Evolutionary conservation across 2,888 invertebrate species (phyloP).

Genomic region (Pocota personata): DNA sequence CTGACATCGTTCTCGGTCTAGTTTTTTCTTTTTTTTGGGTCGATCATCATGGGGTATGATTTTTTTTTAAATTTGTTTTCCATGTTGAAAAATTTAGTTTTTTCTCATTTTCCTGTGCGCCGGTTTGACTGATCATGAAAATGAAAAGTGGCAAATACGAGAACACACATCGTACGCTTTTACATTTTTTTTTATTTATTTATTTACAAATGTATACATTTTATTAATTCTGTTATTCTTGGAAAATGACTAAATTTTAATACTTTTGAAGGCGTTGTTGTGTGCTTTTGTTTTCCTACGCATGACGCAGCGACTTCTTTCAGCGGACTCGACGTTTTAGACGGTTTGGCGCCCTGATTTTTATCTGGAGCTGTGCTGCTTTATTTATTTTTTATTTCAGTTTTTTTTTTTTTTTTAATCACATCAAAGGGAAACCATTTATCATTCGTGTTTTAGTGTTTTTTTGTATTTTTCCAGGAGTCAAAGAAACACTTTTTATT

Average conservation of each 20-base stretch:
- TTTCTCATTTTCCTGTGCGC: constrained; percentile 7
- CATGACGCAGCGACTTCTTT: constrained; percentile 29
- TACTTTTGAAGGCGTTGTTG: constrained; percentile 34
- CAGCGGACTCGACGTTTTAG: constrained; percentile 39
- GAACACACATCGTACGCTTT: constrained; percentile 32
- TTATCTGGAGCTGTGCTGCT: constrained; percentile 19
- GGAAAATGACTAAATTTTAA: constrained; percentile 55
- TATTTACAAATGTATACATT: constrained; percentile 54
- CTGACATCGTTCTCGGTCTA: neutral
- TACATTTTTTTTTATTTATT: constrained; percentile 31
- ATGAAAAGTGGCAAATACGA: constrained; percentile 44
- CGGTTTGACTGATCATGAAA: constrained; percentile 58
- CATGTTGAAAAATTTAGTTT: neutral
- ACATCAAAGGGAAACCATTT: constrained; percentile 63
- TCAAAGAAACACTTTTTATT: neutral
- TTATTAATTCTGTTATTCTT: constrained; percentile 44
- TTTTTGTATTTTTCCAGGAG: constrained; percentile 25
- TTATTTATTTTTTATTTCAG: constrained; percentile 26
- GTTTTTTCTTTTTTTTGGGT: neutral
- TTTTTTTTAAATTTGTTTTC: constrained; percentile 18
- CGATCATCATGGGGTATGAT: constrained; percentile 5
- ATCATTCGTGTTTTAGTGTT: constrained; percentile 39
- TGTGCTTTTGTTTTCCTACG: constrained; percentile 25
- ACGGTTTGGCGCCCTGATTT: constrained; percentile 70
- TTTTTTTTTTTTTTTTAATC: constrained; percentile 18